These are phyloP conservation scores for Thunnus albacares DNA, from an alignment of 2,797 vertebrate genomes.

Conservation along the genomic window DNA sequence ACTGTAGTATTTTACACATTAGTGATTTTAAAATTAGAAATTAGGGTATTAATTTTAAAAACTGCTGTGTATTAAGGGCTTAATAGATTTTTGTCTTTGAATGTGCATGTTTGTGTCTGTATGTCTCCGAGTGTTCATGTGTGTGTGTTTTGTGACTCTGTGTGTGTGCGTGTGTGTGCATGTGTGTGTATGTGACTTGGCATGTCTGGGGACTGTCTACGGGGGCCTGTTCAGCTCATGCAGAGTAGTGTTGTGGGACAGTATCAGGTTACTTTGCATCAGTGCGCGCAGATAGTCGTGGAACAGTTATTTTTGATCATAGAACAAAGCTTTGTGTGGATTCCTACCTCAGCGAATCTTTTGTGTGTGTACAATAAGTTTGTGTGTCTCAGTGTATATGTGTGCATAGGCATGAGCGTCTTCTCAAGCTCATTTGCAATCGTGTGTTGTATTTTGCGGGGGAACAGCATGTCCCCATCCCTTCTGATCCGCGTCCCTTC, in stretches of 20 bases:
- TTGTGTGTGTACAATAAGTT: conserved; percentile 20
- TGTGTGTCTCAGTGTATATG: not conserved
- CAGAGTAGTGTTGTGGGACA: conserved; percentile 65
- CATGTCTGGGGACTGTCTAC: conserved; percentile 41
- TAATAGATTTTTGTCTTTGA: not conserved
- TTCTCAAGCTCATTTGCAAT: conserved; percentile 21
- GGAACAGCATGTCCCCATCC: conserved; percentile 53
- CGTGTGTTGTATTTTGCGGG: conserved; percentile 34
- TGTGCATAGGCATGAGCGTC: not conserved
- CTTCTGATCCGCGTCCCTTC: conserved; percentile 38
- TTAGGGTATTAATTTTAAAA: too few species aligned
- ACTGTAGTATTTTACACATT: too few species aligned
- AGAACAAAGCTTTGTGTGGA: conserved; percentile 56
- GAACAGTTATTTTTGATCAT: conserved; percentile 71
- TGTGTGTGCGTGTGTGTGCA: not conserved
- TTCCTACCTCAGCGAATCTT: conserved; percentile 61
- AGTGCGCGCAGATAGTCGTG: conserved; percentile 68
- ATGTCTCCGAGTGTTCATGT: not conserved
- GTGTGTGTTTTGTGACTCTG: not conserved
- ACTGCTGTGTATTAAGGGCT: not conserved
- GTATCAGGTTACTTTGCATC: conserved; percentile 73
- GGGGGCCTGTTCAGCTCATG: conserved; percentile 52
- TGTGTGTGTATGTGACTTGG: conserved; percentile 31
- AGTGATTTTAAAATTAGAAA: too few species aligned
- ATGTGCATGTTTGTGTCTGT: not conserved